phyloP scores from a whole-genome alignment of 2,113 vertebrate species.

The Grammomys surdaster region DNA sequence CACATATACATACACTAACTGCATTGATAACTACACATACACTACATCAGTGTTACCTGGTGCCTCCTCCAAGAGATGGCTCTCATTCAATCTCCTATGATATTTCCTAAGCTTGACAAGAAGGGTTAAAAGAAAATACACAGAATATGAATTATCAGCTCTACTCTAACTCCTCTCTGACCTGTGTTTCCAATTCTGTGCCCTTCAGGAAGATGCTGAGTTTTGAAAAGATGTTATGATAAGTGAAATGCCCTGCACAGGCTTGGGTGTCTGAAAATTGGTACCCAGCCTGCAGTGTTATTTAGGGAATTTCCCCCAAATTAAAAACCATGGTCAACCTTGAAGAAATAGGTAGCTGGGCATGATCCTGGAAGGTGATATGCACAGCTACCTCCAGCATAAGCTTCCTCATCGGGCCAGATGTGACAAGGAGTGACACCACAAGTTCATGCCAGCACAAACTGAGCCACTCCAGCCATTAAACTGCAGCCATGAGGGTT shows the following conservation, averaged over 20 bases:
- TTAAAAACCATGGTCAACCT: not conserved
- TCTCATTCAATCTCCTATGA: not conserved
- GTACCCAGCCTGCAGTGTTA: not conserved
- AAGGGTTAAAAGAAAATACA: not conserved
- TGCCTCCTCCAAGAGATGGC: not conserved
- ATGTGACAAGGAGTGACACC: not conserved
- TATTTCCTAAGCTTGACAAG: not conserved
- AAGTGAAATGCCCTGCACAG: not conserved
- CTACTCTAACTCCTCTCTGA: not conserved
- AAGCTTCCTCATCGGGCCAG: not conserved
- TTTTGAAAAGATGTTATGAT: not conserved
- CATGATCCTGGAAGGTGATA: not conserved
- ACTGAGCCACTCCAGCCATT: not conserved
- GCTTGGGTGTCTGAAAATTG: not conserved
- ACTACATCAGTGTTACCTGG: not conserved
- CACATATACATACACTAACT: not conserved
- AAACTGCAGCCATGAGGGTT: not conserved
- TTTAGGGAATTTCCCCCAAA: not conserved
- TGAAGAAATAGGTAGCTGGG: not conserved
- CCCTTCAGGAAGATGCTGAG: not conserved
- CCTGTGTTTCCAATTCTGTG: constrained; percentile 15
- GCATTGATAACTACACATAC: not conserved
- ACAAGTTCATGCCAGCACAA: not conserved
- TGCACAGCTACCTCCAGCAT: not conserved
- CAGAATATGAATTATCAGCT: not conserved